Base-by-base conservation (phyloP, 2,113 vertebrate species). In the Sciurus niger region DNA sequence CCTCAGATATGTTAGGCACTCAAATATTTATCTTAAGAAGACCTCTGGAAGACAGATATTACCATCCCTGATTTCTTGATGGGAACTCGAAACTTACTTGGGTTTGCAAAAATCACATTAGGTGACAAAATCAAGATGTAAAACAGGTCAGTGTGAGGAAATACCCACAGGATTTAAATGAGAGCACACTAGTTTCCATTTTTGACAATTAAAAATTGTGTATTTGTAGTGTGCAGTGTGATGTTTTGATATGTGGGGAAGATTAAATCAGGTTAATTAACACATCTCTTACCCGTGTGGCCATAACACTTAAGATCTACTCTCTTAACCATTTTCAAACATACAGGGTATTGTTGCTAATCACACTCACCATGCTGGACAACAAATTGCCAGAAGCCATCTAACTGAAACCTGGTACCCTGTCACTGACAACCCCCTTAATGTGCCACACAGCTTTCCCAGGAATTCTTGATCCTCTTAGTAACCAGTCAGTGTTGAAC, bases 261-360 rank as follows among this genome's bases (percentile, higher is more conserved):
- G n/a, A 85, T 65, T 85, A 55, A 85, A 85, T 65, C 43, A 79
- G 63, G 48, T 51, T 78, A 63, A 70, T 70, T 51, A 79, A 46
- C 43, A 51, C n/a, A 55, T 34, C 30, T 9, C 13, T 73, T 43
- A 65, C 22, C 30, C n/a, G 17, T 12, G 46, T 20, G 28, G 28
- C n/a, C 53, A 93, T 43, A 55, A 30, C 18, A 78, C 72, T 78
- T 30, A 78, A 34, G n/a, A 30, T 78, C 32, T 48, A 46, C 8
- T 9, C 63, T 43, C 14, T 78, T 32, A 77, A 77, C 3, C 1
- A n/a, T 89, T 83, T 84, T 78, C 28, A n/a, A 65, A 34, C n/a
- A n/a, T 22, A 2, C 5, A 63, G 8, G 11, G 34, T 48, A 63
- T 53, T n/a, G 70, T 46, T 55, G 32, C 2, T 68, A 65, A 32